Evolutionary conservation across 2,888 invertebrate genomes (phyloP), one percentile per base, ranked within the genome.

Genomic region (Brachyptera risi): DNA sequence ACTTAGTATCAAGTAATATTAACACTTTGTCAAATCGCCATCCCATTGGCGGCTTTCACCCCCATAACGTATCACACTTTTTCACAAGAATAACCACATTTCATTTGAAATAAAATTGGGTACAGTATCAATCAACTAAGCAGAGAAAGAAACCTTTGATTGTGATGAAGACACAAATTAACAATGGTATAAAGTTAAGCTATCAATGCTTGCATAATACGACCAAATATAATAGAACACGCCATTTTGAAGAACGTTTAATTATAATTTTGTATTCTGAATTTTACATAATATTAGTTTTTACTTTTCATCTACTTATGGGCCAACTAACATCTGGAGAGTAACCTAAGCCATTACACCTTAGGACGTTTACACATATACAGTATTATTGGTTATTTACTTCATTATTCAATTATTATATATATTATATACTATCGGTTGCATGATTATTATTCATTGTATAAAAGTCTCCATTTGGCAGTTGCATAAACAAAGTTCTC

Each of bases 371-470:
- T 21, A 44, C 44, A 44, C 44, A 11, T 47, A 47, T 24, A 21
- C n/a, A 21, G 19, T 47, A n/a, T 47, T 7, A 7, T 44, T 19
- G n/a, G 11, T 44, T 44, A 17, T 17, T 44, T 19, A 17, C 21
- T n/a, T 4, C 19, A 24, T 5, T 21, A n/a, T n/a, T n/a, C n/a
- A n/a, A n/a, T n/a, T n/a, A n/a, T n/a, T n/a, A n/a, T n/a, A n/a
- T n/a, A n/a, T n/a, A n/a, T n/a, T n/a, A n/a, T n/a, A n/a, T 47
- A 47, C 19, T 47, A 24, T 24, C 23, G 47, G 19, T 21, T 47
- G 47, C 47, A 23, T 47, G 47, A 23, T 47, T 23, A 60, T 60
- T 56, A 56, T 35, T 21, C 23, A 42, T 56, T 44, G 56, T 56
- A 60, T 47, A 60, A 60, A 59, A 50, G n/a, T 38, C 26, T 26